Percentiles rank a stretch among this genome's conserved stretches.
These are phyloP conservation scores for Dipus sagitta DNA, from an alignment of 2,797 vertebrate genomes.

Conservation along the genomic window DNA sequence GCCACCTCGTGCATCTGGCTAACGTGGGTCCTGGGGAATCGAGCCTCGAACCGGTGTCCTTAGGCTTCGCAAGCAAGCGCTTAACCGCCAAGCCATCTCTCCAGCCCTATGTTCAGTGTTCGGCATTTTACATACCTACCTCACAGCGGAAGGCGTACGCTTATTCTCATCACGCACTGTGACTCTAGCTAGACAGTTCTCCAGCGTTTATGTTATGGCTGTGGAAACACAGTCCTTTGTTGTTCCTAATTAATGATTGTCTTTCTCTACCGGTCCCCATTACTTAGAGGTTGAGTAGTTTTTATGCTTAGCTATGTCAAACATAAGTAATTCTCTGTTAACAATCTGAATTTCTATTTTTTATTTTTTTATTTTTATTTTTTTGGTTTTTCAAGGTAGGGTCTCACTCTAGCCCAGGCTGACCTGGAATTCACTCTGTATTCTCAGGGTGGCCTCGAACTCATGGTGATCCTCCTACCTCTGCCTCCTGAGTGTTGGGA, in stretches of 20 bases:
- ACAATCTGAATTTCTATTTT: background rate
- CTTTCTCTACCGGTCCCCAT: background rate
- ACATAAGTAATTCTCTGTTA: slow-evolving; percentile 19
- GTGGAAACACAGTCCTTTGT: slow-evolving; percentile 46
- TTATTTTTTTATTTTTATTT: too few species aligned
- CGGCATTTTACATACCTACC: slow-evolving; percentile 40
- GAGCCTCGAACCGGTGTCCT: too few species aligned
- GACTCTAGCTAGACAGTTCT: slow-evolving; percentile 34
- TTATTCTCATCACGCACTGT: background rate
- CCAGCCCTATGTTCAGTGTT: slow-evolving; percentile 62
- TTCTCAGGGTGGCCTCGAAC: too few species aligned
- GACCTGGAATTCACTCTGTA: too few species aligned
- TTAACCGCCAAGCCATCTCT: too few species aligned
- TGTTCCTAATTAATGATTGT: slow-evolving; percentile 55
- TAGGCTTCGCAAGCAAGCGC: too few species aligned
- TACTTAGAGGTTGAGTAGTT: slow-evolving; percentile 1
- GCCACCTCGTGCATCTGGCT: too few species aligned
- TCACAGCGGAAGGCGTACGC: background rate
- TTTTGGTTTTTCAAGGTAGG: too few species aligned
- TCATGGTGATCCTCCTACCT: too few species aligned
- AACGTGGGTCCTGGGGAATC: too few species aligned
- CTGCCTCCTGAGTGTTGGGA: too few species aligned
- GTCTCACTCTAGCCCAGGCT: too few species aligned
- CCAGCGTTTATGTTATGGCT: slow-evolving; percentile 42
- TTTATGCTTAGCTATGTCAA: slow-evolving; percentile 54